phyloP scores from a whole-genome alignment of 2,113 vertebrate species.

The Daphoenositta chrysoptera region DNA sequence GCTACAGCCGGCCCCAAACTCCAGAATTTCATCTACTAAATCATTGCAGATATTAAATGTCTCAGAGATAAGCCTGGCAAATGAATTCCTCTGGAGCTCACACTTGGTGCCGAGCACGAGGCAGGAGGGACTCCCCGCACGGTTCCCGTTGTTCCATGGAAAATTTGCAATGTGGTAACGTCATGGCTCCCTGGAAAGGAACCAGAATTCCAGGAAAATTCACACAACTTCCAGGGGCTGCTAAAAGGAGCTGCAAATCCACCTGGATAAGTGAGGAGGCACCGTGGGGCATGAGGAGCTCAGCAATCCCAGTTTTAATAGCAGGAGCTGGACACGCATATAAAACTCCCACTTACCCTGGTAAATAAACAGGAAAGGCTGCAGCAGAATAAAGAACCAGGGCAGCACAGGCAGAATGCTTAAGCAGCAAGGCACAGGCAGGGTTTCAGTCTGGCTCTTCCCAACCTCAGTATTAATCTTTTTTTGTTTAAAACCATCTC shows the following conservation, averaged over 20 bases:
- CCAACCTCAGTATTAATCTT: background rate
- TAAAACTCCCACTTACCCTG: background rate
- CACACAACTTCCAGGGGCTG: background rate
- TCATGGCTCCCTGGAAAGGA: background rate
- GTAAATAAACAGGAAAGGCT: slow-evolving; percentile 24
- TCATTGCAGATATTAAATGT: slow-evolving; percentile 24
- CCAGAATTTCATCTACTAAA: slow-evolving; percentile 19
- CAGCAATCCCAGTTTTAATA: background rate
- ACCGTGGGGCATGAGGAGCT: background rate
- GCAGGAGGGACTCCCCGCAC: background rate
- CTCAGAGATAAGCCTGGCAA: background rate
- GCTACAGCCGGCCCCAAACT: slow-evolving; percentile 30
- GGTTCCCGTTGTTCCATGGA: background rate
- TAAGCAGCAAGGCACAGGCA: slow-evolving; percentile 3
- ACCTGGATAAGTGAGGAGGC: background rate
- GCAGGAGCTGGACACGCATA: background rate
- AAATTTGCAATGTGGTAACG: background rate
- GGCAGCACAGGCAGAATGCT: background rate
- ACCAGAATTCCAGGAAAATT: background rate
- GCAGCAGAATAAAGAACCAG: slow-evolving; percentile 10
- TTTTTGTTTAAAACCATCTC: background rate
- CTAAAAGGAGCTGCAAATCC: background rate
- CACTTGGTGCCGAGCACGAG: background rate
- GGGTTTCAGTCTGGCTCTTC: background rate
- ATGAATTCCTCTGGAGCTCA: slow-evolving; percentile 1